These are phyloP conservation scores for Holothuria glaberrima DNA, from an alignment of 35 echinoderm and acorn worm species.

Conservation along the genomic window DNA sequence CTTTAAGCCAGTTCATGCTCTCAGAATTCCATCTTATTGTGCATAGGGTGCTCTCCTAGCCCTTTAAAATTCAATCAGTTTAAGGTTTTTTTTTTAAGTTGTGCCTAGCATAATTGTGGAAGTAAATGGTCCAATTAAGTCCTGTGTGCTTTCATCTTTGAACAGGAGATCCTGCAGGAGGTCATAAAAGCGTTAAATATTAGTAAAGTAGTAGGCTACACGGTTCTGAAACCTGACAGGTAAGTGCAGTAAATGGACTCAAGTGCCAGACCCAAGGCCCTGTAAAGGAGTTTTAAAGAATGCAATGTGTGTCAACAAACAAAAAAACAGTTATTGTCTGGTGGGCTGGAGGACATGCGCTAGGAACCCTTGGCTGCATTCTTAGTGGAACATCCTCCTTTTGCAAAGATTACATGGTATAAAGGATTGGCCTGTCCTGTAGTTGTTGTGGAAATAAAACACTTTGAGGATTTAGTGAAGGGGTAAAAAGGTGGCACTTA, in stretches of 20 bases:
- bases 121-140: conserved; percentile 24
- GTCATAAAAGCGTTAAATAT: background rate
- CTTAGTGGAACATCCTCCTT: no score
- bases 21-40: conserved; percentile 7
- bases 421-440: no score
- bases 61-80: conserved; percentile 43
- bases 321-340: no score
- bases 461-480: no score
- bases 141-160: no score
- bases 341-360: no score
- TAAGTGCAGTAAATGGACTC: background rate
- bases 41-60: background rate
- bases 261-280: background rate
- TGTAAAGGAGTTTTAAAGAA: background rate
- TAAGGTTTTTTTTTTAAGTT: background rate
- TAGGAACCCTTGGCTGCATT: no score
- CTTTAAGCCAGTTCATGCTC: background rate
- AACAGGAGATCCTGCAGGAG: background rate
- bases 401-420: no score
- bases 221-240: conserved; percentile 5
- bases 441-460: no score
- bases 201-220: conserved; percentile 3
- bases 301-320: background rate
- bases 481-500: no score
- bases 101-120: conserved; percentile 11